Conservation (phyloP, 1,140 invertebrate species). For the Bombus affinis region DNA sequence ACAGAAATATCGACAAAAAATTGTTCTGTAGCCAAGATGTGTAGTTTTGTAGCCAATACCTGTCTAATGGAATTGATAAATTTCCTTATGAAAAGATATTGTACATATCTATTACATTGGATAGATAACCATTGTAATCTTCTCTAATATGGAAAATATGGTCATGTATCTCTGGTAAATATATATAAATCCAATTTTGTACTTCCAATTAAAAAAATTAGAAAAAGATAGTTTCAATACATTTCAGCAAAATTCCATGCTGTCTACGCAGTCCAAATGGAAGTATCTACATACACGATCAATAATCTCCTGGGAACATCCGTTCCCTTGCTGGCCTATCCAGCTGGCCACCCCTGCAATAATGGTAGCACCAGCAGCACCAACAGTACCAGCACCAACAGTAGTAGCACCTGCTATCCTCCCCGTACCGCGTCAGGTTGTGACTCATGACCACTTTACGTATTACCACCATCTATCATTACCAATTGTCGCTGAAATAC, state of each 20-base stretch:
- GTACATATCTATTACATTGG: neutral
- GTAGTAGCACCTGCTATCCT: slow-evolving; percentile 71
- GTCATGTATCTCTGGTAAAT: neutral
- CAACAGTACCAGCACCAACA: slow-evolving; percentile 67
- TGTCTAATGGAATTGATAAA: neutral
- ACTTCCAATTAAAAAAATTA: neutral
- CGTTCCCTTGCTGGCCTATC: slow-evolving; percentile 69
- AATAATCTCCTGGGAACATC: slow-evolving; percentile 81
- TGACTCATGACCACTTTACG: slow-evolving; percentile 71
- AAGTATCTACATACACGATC: slow-evolving; percentile 76
- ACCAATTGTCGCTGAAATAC: neutral
- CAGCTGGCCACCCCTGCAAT: slow-evolving; percentile 57
- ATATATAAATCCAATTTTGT: neutral
- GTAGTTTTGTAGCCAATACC: too few species aligned
- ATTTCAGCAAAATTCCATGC: slow-evolving; percentile 14
- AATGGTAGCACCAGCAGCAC: slow-evolving; percentile 68
- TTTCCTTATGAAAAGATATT: neutral
- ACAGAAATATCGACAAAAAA: neutral
- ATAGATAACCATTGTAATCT: neutral
- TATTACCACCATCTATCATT: slow-evolving; percentile 13
- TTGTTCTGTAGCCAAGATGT: too few species aligned
- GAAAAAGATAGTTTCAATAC: neutral
- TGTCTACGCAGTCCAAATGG: slow-evolving; percentile 56
- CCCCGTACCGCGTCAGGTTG: slow-evolving; percentile 64
- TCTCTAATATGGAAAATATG: neutral